Evolutionary conservation across 1,140 invertebrate species (phyloP), one percentile per base, ranked within the genome.

Genomic region (Olivierus martensii): DNA sequence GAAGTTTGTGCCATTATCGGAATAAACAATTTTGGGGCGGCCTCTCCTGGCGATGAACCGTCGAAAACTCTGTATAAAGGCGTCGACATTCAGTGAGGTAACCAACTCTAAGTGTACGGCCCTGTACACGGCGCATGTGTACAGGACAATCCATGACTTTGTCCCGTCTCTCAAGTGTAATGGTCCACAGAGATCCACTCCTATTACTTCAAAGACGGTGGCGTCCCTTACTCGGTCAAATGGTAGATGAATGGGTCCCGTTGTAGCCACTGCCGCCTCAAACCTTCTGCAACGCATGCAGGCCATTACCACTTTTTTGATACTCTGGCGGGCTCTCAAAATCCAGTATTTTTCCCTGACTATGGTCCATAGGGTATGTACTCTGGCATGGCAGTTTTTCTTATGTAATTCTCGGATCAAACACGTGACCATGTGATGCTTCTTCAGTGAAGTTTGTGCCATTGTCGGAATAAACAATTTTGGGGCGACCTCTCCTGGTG

Each of bases 31-130:
- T 2, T 17, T 36, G 6, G 53, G 60, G 3, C 19, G 10, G 18
- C 60, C 61, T 48, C 71, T 57, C 3, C 69, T 55, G 2, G 64
- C 54, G 3, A 65, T 57, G 53, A 75, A 73, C 12, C 72, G 49
- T 10, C 61, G 53, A 3, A 73, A 53, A 64, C 61, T 6, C n/a
- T 64, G 55, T 5, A 73, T 47, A 46, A 73, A 73, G 1, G 57
- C 53, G 44, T 68, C 63, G 0, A 70, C 65, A 4, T 64, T 57
- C 5, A 73, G 39, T 47, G 65, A 56, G 0, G 61, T 59, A 58
- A 67, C 63, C 60, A 54, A 56, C 67, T 65, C 72, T 61, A 66
- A 65, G 67, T 70, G 69, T 61, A 62, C 67, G 62, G 65, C 65
- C 67, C 60, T 69, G 0, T 67, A 68, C 2, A 57, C 35, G 15